phyloP scores from a whole-genome alignment of 2,888 invertebrate species.

The Calliphora vomitoria region DNA sequence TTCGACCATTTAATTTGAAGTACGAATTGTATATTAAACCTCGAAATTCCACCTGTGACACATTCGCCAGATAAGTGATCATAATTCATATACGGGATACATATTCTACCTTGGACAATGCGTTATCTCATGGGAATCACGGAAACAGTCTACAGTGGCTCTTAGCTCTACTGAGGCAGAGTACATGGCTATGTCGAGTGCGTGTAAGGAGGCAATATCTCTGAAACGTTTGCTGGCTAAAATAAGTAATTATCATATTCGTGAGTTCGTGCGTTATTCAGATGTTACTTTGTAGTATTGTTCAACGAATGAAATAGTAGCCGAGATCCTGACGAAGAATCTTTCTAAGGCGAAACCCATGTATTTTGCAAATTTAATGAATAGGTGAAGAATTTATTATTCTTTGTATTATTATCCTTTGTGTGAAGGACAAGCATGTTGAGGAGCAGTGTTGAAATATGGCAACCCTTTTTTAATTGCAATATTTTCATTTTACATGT shows the following conservation, averaged over 20 bases:
- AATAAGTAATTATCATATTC: constrained; percentile 52
- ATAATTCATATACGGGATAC: constrained; percentile 51
- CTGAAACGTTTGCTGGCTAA: constrained; percentile 47
- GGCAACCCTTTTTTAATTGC: constrained; percentile 5
- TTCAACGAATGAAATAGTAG: constrained; percentile 58
- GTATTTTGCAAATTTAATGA: constrained; percentile 53
- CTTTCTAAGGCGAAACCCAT: constrained; percentile 38
- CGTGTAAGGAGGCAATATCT: constrained; percentile 56
- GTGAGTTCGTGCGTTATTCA: constrained; percentile 34
- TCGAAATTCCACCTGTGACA: too few species aligned
- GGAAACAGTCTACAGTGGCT: constrained; percentile 41
- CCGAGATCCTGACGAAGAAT: constrained; percentile 62
- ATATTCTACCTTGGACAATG: constrained; percentile 17
- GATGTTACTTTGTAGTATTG: constrained; percentile 54
- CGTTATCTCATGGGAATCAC: constrained; percentile 46
- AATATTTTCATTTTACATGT: neutral
- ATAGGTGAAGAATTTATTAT: constrained; percentile 28
- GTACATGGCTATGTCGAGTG: constrained; percentile 55
- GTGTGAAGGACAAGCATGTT: neutral
- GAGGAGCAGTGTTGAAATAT: constrained; percentile 4
- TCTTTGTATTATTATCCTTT: neutral
- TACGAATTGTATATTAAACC: too few species aligned
- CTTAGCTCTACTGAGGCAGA: constrained; percentile 65
- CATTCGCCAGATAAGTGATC: too few species aligned
- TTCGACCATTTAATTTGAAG: too few species aligned